Evolutionary conservation across 2,797 vertebrate species (phyloP).

Genomic region (Pseudomugil gertrudae): DNA sequence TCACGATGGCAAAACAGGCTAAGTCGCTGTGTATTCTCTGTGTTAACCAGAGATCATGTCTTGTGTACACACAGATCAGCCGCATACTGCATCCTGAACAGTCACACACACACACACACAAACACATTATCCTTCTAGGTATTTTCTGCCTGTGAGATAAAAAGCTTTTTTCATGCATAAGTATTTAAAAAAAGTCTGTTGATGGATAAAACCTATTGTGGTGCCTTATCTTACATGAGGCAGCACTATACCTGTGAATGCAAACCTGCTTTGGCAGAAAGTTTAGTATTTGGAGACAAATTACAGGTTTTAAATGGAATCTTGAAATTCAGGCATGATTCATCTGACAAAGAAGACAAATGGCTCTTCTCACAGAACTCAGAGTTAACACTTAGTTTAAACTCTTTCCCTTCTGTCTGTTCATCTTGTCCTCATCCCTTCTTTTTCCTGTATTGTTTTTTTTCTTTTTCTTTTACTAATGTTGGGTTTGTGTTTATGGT

Average conservation of each 20-base stretch:
- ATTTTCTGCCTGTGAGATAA: constrained; percentile 1
- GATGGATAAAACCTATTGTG: constrained; percentile 44
- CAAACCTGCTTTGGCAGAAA: constrained; percentile 41
- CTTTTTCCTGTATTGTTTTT: background rate
- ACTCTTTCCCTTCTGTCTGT: background rate
- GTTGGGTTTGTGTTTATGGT: background rate
- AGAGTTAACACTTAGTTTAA: constrained; percentile 21
- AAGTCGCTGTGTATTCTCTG: constrained; percentile 64
- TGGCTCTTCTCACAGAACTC: constrained; percentile 30
- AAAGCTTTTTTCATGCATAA: constrained; percentile 21
- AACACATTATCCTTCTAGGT: background rate
- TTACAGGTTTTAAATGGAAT: constrained; percentile 53
- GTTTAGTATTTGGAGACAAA: constrained; percentile 58
- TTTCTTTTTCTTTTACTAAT: background rate
- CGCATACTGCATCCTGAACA: constrained; percentile 3
- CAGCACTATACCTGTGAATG: constrained; percentile 29
- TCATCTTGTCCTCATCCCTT: background rate
- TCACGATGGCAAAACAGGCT: constrained; percentile 53
- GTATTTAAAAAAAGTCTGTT: background rate
- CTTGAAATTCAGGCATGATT: constrained; percentile 54
- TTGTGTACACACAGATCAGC: constrained; percentile 54
- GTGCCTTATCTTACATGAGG: constrained; percentile 48
- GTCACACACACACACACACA: background rate
- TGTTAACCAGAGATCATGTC: constrained; percentile 68
- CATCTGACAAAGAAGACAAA: constrained; percentile 60